A percentile compares a stretch with the other conserved stretches of the same genome.
Conservation (phyloP, 2,888 invertebrate species). For the Eretmocerus hayati region DNA sequence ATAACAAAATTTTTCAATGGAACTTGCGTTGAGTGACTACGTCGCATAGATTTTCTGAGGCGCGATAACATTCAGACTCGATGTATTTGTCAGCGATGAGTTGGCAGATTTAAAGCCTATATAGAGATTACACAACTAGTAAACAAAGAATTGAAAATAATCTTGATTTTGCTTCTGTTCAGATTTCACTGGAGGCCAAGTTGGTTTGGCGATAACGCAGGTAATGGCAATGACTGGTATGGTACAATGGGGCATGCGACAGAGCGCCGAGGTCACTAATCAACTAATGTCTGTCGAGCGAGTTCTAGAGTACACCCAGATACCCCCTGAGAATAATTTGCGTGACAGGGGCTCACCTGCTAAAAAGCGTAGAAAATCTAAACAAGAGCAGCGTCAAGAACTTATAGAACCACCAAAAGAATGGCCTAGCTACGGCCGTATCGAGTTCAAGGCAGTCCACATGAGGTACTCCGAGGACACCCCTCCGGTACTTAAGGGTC, state of each 20-base stretch:
- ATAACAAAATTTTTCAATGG: too few species aligned
- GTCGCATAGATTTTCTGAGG: too few species aligned
- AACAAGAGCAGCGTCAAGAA: neutral
- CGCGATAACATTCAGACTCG: too few species aligned
- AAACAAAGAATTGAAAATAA: neutral
- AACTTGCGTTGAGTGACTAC: too few species aligned
- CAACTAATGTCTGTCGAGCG: constrained; percentile 77
- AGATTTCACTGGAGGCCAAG: constrained; percentile 34
- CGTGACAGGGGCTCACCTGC: constrained; percentile 24
- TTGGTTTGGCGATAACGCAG: constrained; percentile 49
- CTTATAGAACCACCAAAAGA: constrained; percentile 24
- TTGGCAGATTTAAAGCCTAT: too few species aligned
- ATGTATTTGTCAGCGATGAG: too few species aligned
- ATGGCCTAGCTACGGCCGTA: constrained; percentile 38
- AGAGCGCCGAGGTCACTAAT: constrained; percentile 73
- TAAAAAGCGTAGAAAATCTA: constrained; percentile 19
- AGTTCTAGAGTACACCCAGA: constrained; percentile 68
- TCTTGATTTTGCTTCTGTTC: too few species aligned
- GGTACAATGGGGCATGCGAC: constrained; percentile 73
- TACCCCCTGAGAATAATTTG: constrained; percentile 52
- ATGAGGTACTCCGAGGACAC: constrained; percentile 48
- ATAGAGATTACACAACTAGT: too few species aligned
- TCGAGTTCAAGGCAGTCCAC: constrained; percentile 39
- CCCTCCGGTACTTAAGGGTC: constrained; percentile 48
- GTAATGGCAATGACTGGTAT: constrained; percentile 49